These are phyloP conservation scores for Thalassarche chlororhynchos DNA, from an alignment of 2,113 vertebrate genomes.

Conservation along the genomic window DNA sequence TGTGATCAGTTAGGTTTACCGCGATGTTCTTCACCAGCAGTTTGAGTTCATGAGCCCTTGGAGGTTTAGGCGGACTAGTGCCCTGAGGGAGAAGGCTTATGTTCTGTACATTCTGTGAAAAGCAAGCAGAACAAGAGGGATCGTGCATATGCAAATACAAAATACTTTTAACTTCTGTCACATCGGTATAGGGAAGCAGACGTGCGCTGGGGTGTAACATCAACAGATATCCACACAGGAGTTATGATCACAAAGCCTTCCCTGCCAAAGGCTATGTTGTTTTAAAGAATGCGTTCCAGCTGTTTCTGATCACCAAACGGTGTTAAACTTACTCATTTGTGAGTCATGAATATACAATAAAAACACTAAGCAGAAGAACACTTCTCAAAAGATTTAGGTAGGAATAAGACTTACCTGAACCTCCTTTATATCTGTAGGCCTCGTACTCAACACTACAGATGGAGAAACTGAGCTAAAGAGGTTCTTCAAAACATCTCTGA, in stretches of 20 bases:
- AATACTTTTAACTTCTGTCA: background rate
- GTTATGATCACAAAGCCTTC: background rate
- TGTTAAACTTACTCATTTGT: background rate
- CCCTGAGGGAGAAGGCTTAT: constrained; percentile 56
- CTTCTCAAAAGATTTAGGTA: background rate
- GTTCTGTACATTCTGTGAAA: constrained; percentile 72
- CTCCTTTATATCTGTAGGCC: constrained; percentile 75
- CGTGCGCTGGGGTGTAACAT: background rate
- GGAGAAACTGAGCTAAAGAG: constrained; percentile 81
- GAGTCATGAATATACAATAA: background rate
- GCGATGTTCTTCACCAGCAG: constrained; percentile 88
- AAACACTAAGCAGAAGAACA: background rate
- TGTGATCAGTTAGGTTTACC: constrained; percentile 63
- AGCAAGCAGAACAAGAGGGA: background rate
- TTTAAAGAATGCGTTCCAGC: background rate
- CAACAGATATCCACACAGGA: background rate
- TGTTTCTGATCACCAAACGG: background rate
- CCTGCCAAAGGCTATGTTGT: background rate
- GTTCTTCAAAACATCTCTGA: constrained; percentile 78
- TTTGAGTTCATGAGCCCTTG: constrained; percentile 91
- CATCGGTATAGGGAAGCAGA: background rate
- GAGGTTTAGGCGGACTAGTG: constrained; percentile 91
- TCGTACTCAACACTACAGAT: constrained; percentile 83
- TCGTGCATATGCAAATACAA: background rate
- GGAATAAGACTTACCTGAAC: constrained; percentile 75